Evolutionary conservation across 2,113 vertebrate species (phyloP).

Genomic region (Psittacus erithacus): DNA sequence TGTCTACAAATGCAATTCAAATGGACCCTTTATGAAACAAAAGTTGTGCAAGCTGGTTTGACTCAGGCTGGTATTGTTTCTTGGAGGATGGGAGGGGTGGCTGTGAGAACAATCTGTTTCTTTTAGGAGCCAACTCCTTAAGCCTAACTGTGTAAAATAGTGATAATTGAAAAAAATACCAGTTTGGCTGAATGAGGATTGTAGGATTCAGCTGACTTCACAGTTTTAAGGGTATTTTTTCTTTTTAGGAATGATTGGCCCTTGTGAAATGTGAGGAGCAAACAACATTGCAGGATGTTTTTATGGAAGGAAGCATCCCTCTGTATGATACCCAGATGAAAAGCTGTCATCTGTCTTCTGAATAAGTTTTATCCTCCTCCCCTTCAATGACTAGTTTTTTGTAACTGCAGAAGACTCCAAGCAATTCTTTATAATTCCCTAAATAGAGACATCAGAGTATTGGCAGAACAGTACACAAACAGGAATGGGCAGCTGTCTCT

Average conservation of each 20-base stretch:
- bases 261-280: constrained; percentile 60
- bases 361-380: constrained; percentile 73
- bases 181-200: constrained; percentile 9
- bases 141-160: neutral
- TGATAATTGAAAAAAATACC: neutral
- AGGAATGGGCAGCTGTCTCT: constrained; percentile 67
- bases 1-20: neutral
- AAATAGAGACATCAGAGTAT: constrained; percentile 80
- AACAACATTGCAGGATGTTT: constrained; percentile 66
- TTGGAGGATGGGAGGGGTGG: neutral
- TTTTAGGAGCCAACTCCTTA: neutral
- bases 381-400: constrained; percentile 68
- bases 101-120: constrained; percentile 27
- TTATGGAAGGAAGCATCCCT: constrained; percentile 71
- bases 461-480: constrained; percentile 60
- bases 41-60: constrained; percentile 39
- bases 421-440: constrained; percentile 75
- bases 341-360: constrained; percentile 75
- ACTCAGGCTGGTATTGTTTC: constrained; percentile 48
- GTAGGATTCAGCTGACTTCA: constrained; percentile 38
- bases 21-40: constrained; percentile 22
- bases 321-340: constrained; percentile 72
- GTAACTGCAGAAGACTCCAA: constrained; percentile 73
- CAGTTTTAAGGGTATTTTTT: constrained; percentile 42
- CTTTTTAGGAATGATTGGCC: constrained; percentile 34